Evolutionary conservation across 2,113 vertebrate genomes (phyloP).

Genomic region (cattle (Bos taurus)): DNA sequence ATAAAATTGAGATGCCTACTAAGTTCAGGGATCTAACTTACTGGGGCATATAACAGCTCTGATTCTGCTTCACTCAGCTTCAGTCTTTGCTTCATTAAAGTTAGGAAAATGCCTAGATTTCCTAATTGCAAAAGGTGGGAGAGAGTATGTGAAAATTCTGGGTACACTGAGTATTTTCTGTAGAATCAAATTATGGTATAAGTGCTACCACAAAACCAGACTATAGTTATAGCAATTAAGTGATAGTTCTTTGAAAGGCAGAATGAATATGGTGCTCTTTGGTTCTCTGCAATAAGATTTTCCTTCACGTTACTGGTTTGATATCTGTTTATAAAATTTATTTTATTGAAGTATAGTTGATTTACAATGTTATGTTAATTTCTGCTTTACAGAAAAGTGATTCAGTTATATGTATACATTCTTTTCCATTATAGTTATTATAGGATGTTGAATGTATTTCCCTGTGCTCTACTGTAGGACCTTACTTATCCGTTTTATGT

Average conservation of each 20-base stretch:
- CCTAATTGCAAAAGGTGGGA: conserved; percentile 15
- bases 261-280: conserved; percentile 55
- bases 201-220: conserved; percentile 67
- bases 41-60: background rate
- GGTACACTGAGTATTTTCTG: conserved; percentile 3
- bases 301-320: conserved; percentile 32
- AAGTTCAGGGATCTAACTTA: background rate
- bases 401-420: background rate
- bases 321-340: conserved; percentile 9
- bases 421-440: background rate
- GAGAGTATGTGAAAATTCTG: conserved; percentile 7
- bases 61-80: background rate
- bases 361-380: background rate
- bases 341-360: background rate
- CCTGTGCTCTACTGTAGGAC: background rate
- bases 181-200: conserved; percentile 23
- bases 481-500: background rate
- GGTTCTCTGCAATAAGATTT: conserved; percentile 29
- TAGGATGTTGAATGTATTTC: background rate
- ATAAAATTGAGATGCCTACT: background rate
- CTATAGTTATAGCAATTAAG: conserved; percentile 57
- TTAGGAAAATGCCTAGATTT: conserved; percentile 37
- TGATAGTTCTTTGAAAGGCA: conserved; percentile 67
- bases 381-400: background rate
- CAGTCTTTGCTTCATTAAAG: conserved; percentile 42